Base-by-base conservation (phyloP, 2,888 invertebrate species). In the Cecidostiba fungosa region DNA sequence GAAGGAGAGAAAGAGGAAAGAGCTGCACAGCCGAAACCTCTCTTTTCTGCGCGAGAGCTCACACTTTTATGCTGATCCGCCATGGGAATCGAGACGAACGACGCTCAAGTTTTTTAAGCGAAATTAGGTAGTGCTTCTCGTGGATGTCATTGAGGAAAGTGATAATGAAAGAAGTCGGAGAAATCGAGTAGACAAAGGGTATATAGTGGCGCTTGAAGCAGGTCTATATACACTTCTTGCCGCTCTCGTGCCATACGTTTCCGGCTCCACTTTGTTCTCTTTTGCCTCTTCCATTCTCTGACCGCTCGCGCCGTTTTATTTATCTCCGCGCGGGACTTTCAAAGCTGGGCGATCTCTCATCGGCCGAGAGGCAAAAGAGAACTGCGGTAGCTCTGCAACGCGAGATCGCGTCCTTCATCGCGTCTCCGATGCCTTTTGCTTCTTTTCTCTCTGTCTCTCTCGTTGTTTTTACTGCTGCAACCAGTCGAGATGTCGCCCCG, bases 371-470 rank as follows among this genome's bases (percentile, higher is more conserved):
- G 39, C 6, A 32, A 23, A 59, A 36, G 62, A 73, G 32, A 39
- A 36, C n/a, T 72, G 23, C 26, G 36, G 77, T 47, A 70, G 83
- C 70, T n/a, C n/a, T 29, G 73, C 66, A 12, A 1, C 66, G 66
- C 66, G 66, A 26, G 66, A 66, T 54, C 54, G 70, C 77, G 72
- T 83, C 83, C 83, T 83, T 83, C 73, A 50, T 76, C 79, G 70
- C 29, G 19, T 85, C 79, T 39, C 36, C 26, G 32, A 5, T 19
- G n/a, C 10, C 74, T 74, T 50, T 50, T 74, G 16, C 43, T 70
- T 39, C 39, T 70, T 39, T 70, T 32, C 32, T 70, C 39, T 59
- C 50, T 19, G 4, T 70, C 32, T 32, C 32, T 70, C 26, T 43
- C 36, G 62, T 50, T 32, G 19, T 73, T 59, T 62, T 69, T 62